A percentile compares a stretch with the other conserved stretches of the same genome.
phyloP scores from a whole-genome alignment of 2,797 vertebrate species.

The Vespertilio murinus region DNA sequence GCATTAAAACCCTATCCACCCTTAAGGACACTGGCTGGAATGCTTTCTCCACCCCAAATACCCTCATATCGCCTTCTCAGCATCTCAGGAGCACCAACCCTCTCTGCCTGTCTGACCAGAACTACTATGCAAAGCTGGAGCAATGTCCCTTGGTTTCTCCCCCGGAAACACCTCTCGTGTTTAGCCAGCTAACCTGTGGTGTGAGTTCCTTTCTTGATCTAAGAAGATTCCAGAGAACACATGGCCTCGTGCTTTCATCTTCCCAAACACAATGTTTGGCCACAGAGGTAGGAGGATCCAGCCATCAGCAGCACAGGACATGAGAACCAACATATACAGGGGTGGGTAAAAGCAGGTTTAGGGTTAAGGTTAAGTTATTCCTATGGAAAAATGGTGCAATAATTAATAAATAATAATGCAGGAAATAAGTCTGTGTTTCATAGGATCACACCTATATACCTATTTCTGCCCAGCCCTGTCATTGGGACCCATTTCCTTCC shows the following conservation, averaged over 20 bases:
- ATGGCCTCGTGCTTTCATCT: not conserved
- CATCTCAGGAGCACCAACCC: not conserved
- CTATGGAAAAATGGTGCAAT: not conserved
- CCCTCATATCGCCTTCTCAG: fast-evolving
- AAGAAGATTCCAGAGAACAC: not conserved
- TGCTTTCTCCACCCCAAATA: too few species aligned
- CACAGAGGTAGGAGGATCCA: not conserved
- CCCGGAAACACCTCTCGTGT: not conserved
- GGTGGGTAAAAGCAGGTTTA: not conserved
- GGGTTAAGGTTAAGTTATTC: not conserved
- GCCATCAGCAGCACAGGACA: fast-evolving
- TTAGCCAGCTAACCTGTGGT: not conserved
- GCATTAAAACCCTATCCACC: not conserved
- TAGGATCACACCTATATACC: not conserved
- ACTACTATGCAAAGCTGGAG: not conserved
- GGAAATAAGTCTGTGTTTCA: not conserved
- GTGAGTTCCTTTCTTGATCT: not conserved
- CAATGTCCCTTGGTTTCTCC: not conserved
- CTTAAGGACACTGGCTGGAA: not conserved
- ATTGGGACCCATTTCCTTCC: not conserved
- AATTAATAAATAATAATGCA: not conserved
- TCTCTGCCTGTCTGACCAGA: not conserved
- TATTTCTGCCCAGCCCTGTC: not conserved
- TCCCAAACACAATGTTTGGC: not conserved
- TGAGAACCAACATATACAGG: too few species aligned